Base-by-base conservation (phyloP, 1,140 invertebrate genomes). In the Cardiocondyla obscurior region DNA sequence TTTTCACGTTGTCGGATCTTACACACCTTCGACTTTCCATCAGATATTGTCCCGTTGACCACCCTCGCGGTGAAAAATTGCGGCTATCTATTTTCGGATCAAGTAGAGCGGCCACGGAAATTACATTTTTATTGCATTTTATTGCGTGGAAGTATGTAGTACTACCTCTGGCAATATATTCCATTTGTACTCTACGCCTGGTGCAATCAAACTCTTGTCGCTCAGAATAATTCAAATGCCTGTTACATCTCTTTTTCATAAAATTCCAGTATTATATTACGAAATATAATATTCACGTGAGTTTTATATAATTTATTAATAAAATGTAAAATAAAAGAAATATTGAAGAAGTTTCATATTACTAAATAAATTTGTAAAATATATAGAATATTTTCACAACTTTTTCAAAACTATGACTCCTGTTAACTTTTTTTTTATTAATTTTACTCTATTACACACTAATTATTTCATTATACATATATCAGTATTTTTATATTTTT, bases 1-100 rank as follows among this genome's bases (percentile, higher is more conserved):
- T 88, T 88, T 88, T 85, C 85, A 79, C 85, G 85, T 88, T 79
- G 44, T 69, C 36, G 70, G 72, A 72, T 77, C 69, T 82, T 73
- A 74, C 76, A 36, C 33, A 76, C 62, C 73, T 53, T 76, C 74
- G 79, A 85, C 73, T 86, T 86, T 86, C 84, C 44, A 64, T 33
- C 42, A 65, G 79, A 85, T 82, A 85, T 86, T 67, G 64, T 70
- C 33, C 62, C 51, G 33, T 22, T 33, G 25, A 39, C 44, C 33
- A 33, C 36, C n/a, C 64, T 42, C 51, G 12, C 69, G 49, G n/a
- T 82, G 60, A 86, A 76, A 86, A 86, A 82, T 82, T 79, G 62
- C 46, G 74, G 74, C 46, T 69, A 79, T 79, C 74, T 79, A 79
- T 79, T 79, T 79, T 53, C 46, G 36, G 62, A 79, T 79, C 74